A percentile compares a stretch with the other conserved stretches of the same genome.
Conservation (phyloP, 2,113 vertebrate genomes). For the Condylura cristata region DNA sequence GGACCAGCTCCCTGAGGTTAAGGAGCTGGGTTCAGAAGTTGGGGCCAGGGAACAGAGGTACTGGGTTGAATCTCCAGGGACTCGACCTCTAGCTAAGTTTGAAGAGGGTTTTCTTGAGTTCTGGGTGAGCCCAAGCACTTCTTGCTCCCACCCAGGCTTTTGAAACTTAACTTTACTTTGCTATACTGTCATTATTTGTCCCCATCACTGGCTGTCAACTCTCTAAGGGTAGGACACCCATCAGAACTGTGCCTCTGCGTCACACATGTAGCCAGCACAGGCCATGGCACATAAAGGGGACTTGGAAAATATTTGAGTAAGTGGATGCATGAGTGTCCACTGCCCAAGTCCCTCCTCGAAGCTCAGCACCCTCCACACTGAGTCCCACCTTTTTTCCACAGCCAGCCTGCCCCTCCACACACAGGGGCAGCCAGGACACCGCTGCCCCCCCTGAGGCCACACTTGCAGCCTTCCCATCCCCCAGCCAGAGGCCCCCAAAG, state of each 20-base stretch:
- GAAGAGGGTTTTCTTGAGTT: neutral
- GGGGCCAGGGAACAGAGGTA: neutral
- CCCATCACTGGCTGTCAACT: neutral
- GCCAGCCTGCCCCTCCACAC: neutral
- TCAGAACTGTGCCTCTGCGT: neutral
- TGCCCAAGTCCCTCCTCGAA: neutral
- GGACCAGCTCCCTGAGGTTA: neutral
- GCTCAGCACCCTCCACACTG: neutral
- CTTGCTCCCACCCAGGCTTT: neutral
- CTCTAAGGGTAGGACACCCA: neutral
- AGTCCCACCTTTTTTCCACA: slow-evolving; percentile 56
- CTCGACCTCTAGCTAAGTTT: neutral
- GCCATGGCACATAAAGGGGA: neutral
- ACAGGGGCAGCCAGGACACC: slow-evolving; percentile 43
- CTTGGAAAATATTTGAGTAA: slow-evolving; percentile 24
- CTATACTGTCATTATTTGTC: neutral
- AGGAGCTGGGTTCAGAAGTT: neutral
- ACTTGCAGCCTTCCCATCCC: slow-evolving; percentile 18
- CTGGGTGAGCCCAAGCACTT: neutral
- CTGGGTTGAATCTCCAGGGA: neutral
- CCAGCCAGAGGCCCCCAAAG: slow-evolving; percentile 4
- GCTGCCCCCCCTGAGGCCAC: slow-evolving; percentile 31
- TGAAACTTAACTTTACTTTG: neutral
- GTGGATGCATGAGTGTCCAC: neutral
- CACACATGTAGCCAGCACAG: neutral